These are phyloP conservation scores for Cyprinella venusta DNA, from an alignment of 2,797 vertebrate genomes.

Conservation along the genomic window DNA sequence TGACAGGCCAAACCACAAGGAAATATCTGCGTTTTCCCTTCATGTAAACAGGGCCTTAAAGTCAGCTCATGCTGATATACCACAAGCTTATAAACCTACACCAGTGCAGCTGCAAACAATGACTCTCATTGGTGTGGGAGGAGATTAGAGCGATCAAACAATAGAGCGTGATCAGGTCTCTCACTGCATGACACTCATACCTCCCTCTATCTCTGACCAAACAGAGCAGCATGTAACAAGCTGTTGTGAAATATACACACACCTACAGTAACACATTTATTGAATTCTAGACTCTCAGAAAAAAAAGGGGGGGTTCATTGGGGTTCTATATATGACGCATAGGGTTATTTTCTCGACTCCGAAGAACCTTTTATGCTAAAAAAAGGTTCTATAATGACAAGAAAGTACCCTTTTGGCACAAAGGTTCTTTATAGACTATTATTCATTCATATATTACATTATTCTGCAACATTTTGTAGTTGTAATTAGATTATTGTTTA, in stretches of 20 bases:
- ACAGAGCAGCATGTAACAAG: background rate
- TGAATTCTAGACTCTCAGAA: background rate
- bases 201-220: constrained; percentile 11
- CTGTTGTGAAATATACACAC: background rate
- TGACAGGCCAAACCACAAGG: too few species aligned
- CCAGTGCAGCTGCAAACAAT: constrained; percentile 12
- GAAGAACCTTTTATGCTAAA: too few species aligned
- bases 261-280: background rate
- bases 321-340: too few species aligned
- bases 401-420: too few species aligned
- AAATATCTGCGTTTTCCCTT: too few species aligned
- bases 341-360: too few species aligned
- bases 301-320: too few species aligned
- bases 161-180: constrained; percentile 17
- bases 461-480: too few species aligned
- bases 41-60: background rate
- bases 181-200: constrained; percentile 10
- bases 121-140: constrained; percentile 22
- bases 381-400: too few species aligned
- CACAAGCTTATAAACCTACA: background rate
- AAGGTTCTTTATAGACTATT: too few species aligned
- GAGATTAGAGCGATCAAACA: constrained; percentile 22
- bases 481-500: too few species aligned
- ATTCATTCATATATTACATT: too few species aligned
- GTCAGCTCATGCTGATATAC: constrained; percentile 16